Conservation (phyloP, 2,888 invertebrate genomes). For the Acanthopleura granulata region DNA sequence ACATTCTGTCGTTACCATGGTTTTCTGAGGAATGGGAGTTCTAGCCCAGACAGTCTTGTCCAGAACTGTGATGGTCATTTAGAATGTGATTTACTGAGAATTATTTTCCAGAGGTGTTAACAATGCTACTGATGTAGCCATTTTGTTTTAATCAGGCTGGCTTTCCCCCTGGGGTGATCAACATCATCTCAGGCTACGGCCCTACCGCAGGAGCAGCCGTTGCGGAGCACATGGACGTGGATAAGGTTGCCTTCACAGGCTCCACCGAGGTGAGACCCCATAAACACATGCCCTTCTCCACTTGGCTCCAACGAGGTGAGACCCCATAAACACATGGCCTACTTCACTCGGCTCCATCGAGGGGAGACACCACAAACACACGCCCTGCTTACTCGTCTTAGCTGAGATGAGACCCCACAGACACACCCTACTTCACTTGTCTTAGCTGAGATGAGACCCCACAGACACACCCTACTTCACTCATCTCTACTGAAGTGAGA, state of each 20-base stretch:
- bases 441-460: too few species aligned
- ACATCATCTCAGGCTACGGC: slow-evolving; percentile 89
- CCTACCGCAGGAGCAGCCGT: slow-evolving; percentile 70
- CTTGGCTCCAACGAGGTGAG: slow-evolving; percentile 73
- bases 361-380: slow-evolving; percentile 30
- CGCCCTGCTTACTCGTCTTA: too few species aligned
- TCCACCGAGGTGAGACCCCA: slow-evolving; percentile 53
- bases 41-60: too few species aligned
- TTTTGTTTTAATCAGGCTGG: slow-evolving; percentile 80
- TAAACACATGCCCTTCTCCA: too few species aligned
- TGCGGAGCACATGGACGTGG: slow-evolving; percentile 66
- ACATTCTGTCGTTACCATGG: not conserved
- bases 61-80: too few species aligned
- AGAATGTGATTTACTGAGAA: too few species aligned
- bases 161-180: slow-evolving; percentile 91
- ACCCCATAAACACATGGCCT: not conserved
- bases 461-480: too few species aligned
- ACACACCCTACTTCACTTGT: too few species aligned
- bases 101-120: too few species aligned
- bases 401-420: slow-evolving; percentile 46
- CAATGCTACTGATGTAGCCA: too few species aligned
- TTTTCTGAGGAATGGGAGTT: too few species aligned
- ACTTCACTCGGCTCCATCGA: slow-evolving; percentile 75
- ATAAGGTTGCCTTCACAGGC: slow-evolving; percentile 88
- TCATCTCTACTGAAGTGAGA: slow-evolving; percentile 59